phyloP scores from a whole-genome alignment of 2,797 vertebrate species.

The Allobates femoralis region DNA sequence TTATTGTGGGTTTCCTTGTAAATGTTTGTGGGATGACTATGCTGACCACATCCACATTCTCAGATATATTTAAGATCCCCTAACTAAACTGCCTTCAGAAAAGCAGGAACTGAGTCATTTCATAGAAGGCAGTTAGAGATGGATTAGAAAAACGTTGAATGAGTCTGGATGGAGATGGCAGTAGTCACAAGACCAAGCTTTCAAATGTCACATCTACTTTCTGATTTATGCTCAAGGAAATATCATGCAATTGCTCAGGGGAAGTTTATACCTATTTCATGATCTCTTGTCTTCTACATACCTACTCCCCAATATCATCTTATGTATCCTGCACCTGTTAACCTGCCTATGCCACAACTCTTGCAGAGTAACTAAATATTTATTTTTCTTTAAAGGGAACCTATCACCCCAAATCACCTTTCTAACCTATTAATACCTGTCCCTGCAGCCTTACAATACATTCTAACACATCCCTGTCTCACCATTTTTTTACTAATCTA shows the following conservation, averaged over 20 bases:
- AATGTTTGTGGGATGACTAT: slow-evolving; percentile 96
- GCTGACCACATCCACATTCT: slow-evolving; percentile 97
- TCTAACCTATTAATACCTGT: no score
- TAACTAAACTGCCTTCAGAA: slow-evolving; percentile 83
- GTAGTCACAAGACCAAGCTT: slow-evolving; percentile 28
- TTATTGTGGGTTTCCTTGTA: slow-evolving; percentile 99
- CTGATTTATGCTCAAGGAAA: background rate
- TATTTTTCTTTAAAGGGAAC: no score
- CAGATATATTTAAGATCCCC: slow-evolving; percentile 86
- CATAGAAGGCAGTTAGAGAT: slow-evolving; percentile 77
- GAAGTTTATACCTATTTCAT: background rate
- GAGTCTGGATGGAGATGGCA: slow-evolving; percentile 6
- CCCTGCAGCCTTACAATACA: no score
- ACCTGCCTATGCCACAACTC: background rate
- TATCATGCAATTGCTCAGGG: background rate
- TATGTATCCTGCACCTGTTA: background rate
- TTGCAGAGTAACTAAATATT: no score
- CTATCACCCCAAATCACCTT: no score
- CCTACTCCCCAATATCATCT: background rate
- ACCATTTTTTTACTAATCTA: no score
- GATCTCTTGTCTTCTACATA: background rate
- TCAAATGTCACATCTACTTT: background rate
- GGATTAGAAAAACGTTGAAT: slow-evolving; percentile 73
- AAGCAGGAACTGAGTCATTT: slow-evolving; percentile 93
- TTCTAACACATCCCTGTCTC: no score